Evolutionary conservation across 2,888 invertebrate species (phyloP).

Genomic region (Abrostola tripartita): DNA sequence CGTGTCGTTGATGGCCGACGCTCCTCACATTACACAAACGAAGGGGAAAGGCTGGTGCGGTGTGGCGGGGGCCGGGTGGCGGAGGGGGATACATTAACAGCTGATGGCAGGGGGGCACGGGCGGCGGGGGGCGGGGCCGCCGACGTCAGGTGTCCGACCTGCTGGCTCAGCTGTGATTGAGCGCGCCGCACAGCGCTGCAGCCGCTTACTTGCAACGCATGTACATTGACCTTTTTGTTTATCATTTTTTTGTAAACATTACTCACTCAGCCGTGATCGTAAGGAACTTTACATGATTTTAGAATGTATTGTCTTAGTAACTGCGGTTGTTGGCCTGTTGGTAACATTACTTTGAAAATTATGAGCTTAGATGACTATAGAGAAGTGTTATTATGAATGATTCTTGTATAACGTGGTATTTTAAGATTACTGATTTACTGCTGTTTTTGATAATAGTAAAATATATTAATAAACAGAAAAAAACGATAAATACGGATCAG

Average conservation of each 20-base stretch:
- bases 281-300: slow-evolving; percentile 33
- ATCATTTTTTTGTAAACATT: slow-evolving; percentile 76
- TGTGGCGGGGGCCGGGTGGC: slow-evolving; percentile 69
- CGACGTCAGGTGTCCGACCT: slow-evolving; percentile 86
- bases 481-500: too few relatives aligned
- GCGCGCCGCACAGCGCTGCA: slow-evolving; percentile 79
- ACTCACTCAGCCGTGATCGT: slow-evolving; percentile 46
- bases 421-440: too few relatives aligned
- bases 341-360: slow-evolving; percentile 29
- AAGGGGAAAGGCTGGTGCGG: slow-evolving; percentile 84
- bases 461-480: too few relatives aligned
- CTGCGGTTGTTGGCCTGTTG: slow-evolving; percentile 17
- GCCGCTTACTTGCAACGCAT: slow-evolving; percentile 71
- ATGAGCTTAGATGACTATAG: slow-evolving; percentile 16
- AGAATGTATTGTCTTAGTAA: slow-evolving; percentile 43
- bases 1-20: slow-evolving; percentile 68
- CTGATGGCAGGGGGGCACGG: slow-evolving; percentile 78
- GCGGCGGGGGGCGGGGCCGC: slow-evolving; percentile 59
- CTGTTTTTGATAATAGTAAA: too few relatives aligned
- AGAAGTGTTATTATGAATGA: slow-evolving; percentile 1
- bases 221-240: slow-evolving; percentile 86
- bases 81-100: slow-evolving; percentile 83
- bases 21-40: slow-evolving; percentile 88
- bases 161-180: slow-evolving; percentile 64
- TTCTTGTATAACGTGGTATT: slow-evolving; percentile 2